Conservation (phyloP, 64 coral and sea anemone species). For the Hydrozoanthus tunicans region DNA sequence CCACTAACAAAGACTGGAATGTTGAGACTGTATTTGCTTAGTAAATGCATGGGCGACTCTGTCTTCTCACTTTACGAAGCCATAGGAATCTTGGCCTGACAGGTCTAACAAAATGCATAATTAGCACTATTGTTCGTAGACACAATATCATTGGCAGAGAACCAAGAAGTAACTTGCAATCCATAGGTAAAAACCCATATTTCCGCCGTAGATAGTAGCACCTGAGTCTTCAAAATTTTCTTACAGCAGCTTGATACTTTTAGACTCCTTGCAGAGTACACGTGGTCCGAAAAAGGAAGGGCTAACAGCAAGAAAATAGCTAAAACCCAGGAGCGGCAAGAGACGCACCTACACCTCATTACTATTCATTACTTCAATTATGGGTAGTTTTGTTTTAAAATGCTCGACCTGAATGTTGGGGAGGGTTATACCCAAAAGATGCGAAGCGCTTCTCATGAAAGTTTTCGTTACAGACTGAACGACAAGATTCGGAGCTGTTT, state of each 20-base stretch:
- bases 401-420: too few species aligned
- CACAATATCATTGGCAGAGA: slow-evolving; percentile 47
- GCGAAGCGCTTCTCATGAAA: too few species aligned
- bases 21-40: slow-evolving; percentile 55
- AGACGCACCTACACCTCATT: slow-evolving; percentile 43
- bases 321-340: slow-evolving; percentile 38
- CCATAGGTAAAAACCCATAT: slow-evolving; percentile 60
- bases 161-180: slow-evolving; percentile 38
- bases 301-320: slow-evolving; percentile 51
- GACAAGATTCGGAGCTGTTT: too few species aligned
- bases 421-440: too few species aligned
- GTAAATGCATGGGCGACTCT: slow-evolving; percentile 54
- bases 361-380: neutral
- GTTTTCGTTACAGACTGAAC: too few species aligned
- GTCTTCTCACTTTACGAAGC: slow-evolving; percentile 50
- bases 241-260: slow-evolving; percentile 58
- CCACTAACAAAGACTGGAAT: slow-evolving; percentile 55
- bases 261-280: slow-evolving; percentile 60
- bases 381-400: too few species aligned
- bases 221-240: slow-evolving; percentile 50
- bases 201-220: slow-evolving; percentile 44
- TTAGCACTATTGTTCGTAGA: slow-evolving; percentile 54
- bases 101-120: slow-evolving; percentile 68
- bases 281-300: slow-evolving; percentile 35
- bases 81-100: slow-evolving; percentile 55